Percentiles rank a stretch among this genome's conserved stretches.
These are phyloP conservation scores for Pelodiscus sinensis DNA, from an alignment of 2,113 vertebrate species.

Conservation along the genomic window DNA sequence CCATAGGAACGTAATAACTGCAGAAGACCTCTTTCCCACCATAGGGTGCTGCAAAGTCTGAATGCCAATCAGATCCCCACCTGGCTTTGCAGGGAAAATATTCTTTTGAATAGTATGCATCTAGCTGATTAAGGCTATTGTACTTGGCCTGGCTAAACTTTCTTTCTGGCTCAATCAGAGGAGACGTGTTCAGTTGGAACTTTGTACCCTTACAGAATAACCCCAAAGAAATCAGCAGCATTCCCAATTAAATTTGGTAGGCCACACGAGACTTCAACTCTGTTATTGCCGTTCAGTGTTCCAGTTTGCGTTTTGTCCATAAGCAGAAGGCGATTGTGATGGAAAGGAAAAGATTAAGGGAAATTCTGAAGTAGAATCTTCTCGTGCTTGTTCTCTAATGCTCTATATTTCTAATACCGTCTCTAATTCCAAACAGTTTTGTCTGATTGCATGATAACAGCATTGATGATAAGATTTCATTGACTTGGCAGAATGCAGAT, in stretches of 20 bases:
- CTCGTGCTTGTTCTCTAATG: neutral
- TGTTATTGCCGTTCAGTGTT: neutral
- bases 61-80: conserved; percentile 60
- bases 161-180: neutral
- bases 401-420: neutral
- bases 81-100: conserved; percentile 38
- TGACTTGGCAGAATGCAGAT: neutral
- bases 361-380: neutral
- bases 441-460: neutral
- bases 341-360: neutral
- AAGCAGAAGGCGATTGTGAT: neutral
- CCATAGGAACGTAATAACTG: conserved; percentile 58
- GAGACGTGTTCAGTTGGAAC: neutral
- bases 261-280: rapidly evolving
- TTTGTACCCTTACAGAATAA: neutral
- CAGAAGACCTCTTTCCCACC: conserved; percentile 63
- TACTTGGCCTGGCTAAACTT: conserved; percentile 24
- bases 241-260: neutral
- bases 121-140: conserved; percentile 64
- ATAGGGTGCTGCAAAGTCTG: conserved; percentile 51
- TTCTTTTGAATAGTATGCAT: conserved; percentile 20
- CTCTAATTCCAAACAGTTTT: neutral
- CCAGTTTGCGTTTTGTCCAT: neutral
- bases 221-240: neutral
- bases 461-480: neutral